Evolutionary conservation across 1,140 invertebrate genomes (phyloP).

Genomic region (Drosophila watanabei): DNA sequence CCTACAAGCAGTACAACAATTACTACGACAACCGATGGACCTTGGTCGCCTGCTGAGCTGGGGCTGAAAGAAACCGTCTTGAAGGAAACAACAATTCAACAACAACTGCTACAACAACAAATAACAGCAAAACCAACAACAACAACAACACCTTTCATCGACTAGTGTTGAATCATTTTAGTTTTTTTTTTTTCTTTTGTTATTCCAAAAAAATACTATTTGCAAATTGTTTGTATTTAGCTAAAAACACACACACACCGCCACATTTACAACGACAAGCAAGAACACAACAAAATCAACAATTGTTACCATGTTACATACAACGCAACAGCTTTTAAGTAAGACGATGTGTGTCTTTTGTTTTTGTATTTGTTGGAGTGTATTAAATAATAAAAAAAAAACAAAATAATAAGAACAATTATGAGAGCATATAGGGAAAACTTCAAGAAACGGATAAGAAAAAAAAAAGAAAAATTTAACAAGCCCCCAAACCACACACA

Average conservation of each 20-base stretch:
- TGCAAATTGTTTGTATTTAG: slow-evolving; percentile 65
- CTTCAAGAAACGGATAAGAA: slow-evolving; percentile 24
- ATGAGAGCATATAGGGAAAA: slow-evolving; percentile 8
- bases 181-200: slow-evolving; percentile 30
- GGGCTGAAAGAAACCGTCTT: slow-evolving; percentile 27
- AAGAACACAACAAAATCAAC: slow-evolving; percentile 57
- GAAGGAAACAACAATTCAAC: slow-evolving; percentile 13
- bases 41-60: slow-evolving; percentile 53
- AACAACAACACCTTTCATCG: slow-evolving; percentile 21
- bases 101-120: neutral
- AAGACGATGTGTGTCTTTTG: slow-evolving; percentile 66
- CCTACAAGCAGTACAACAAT: slow-evolving; percentile 2
- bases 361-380: slow-evolving; percentile 75
- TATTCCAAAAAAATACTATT: slow-evolving; percentile 51
- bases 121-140: neutral
- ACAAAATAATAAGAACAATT: slow-evolving; percentile 20
- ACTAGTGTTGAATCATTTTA: slow-evolving; percentile 36
- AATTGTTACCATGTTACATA: slow-evolving; percentile 58
- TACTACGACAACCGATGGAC: slow-evolving; percentile 20
- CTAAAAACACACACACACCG: slow-evolving; percentile 21
- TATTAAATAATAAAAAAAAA: slow-evolving; percentile 50
- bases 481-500: slow-evolving; percentile 33
- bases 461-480: slow-evolving; percentile 23
- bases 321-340: slow-evolving; percentile 61
- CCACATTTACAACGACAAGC: slow-evolving; percentile 45